Evolutionary conservation across 1,140 invertebrate species (phyloP), one percentile per base, ranked within the genome.

Genomic region (Tetramorium parvispinum): DNA sequence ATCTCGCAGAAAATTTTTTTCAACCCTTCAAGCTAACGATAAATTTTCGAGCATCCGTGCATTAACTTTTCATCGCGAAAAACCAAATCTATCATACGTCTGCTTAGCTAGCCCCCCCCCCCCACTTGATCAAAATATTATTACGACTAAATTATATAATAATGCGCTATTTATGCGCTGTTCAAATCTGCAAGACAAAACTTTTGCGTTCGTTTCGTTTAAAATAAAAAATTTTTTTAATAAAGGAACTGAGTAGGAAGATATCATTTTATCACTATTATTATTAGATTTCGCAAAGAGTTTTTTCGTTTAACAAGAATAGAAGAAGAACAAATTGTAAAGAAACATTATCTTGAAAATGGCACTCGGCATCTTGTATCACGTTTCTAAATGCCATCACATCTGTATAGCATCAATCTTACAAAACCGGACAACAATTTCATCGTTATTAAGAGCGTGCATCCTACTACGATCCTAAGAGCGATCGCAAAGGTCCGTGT

Each of bases 401-500:
- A 18, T 77, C 24, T 27, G 10, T 8, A 49, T 6, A 77, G 16
- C 21, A 51, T 79, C 46, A 79, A 68, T 68, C 46, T 46, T 1
- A 7, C 5, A 43, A 18, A 71, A 18, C 3, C 16, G 16, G 13
- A 18, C 66, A 73, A 11, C 46, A 68, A 83, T 87, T 77, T 63
- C 55, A 40, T 75, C 51, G 51, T 57, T 73, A 75, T 75, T 51
- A 73, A 61, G n/a, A 46, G 32, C 40, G 57, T 46, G 57, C 24
- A 27, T 40, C 79, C 51, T 79, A 66, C 32, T 24, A 37, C 51
- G 51, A 68, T 32, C 65, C 86, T 85, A 78, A 85, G 70, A 73
- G 63, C 49, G 46, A 83, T 87, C 85, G 85, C 89, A 91, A 85
- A 49, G 53, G 61, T 32, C 85, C 51, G 46, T 70, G n/a, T 75